Evolutionary conservation across 2,888 invertebrate genomes (phyloP).

Genomic region (Caenorhabditis sp.): DNA sequence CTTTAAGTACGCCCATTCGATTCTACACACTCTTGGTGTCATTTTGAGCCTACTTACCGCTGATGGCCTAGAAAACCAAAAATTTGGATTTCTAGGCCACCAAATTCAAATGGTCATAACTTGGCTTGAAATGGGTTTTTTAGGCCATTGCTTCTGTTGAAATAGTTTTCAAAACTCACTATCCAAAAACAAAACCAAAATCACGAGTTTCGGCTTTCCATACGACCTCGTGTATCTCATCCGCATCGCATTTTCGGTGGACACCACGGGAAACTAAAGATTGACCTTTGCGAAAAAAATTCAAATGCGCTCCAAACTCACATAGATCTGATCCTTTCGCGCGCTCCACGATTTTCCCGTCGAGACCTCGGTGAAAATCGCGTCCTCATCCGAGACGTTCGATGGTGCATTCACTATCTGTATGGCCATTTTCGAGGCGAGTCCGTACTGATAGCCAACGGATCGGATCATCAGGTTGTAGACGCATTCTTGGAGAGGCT

Average conservation of each 20-base stretch:
- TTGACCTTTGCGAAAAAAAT: neutral
- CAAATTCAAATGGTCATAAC: no score
- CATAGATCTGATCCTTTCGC: constrained; percentile 68
- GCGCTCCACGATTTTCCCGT: constrained; percentile 70
- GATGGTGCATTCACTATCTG: constrained; percentile 90
- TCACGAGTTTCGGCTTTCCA: constrained; percentile 79
- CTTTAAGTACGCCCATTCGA: no score
- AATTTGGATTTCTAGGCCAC: no score
- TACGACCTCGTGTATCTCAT: constrained; percentile 82
- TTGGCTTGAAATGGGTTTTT: no score
- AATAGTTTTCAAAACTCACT: constrained; percentile 55
- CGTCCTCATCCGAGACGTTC: constrained; percentile 91
- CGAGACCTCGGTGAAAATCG: constrained; percentile 83
- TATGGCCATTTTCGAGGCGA: constrained; percentile 78
- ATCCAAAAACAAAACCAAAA: constrained; percentile 82
- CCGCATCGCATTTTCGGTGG: constrained; percentile 85
- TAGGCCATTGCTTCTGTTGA: no score
- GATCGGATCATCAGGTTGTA: constrained; percentile 78
- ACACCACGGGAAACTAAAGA: constrained; percentile 91
- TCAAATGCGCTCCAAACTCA: constrained; percentile 28
- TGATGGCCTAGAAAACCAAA: no score
- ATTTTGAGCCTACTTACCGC: no score
- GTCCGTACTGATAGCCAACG: constrained; percentile 79
- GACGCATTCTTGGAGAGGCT: constrained; percentile 73
- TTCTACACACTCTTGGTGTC: no score